Base-by-base conservation (phyloP, 2,888 invertebrate species). In the Eustalomyia histrio region DNA sequence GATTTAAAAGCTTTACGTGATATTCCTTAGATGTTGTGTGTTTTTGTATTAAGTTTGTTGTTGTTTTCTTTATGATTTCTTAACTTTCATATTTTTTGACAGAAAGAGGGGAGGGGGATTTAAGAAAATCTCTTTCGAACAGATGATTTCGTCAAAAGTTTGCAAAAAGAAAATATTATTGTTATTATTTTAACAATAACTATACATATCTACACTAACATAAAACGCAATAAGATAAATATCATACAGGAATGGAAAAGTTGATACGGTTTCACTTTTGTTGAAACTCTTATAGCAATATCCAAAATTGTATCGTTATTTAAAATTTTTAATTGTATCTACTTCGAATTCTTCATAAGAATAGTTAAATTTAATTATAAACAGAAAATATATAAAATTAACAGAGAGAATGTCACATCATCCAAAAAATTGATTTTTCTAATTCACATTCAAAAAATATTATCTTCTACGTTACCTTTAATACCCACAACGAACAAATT, bases 1-100 rank as follows among this genome's bases (percentile, higher is more conserved):
- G 55, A 55, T 57, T 52, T 57, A 43, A 21, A 35, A 57, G 43
- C 24, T 67, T 64, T 43, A 55, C 39, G n/a, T 67, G 52, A 9
- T 35, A 57, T 39, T 55, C 35, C 53, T 17, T 21, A 53, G 35
- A 67, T 39, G 21, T 21, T 18, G 14, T 47, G n/a, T 47, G n/a
- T n/a, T n/a, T 47, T 2, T 39, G n/a, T 47, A 47, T 47, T n/a
- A 7, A 2, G 14, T 47, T 47, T 47, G 43, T 47, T 47, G 43
- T 47, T 47, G 5, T 47, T n/a, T 47, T 6, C 43, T 47, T 47
- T 5, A n/a, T 2, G n/a, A n/a, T 47, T 47, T 47, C n/a, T 47
- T 47, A 14, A 5, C 2, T 29, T 6, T 29, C 3, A 29, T 29
- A 29, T 29, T 29, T 29, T 29, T 29, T 29, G 3, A 6, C 1